phyloP scores from a whole-genome alignment of 30 jellyfish, hydroid and myxozoan species.

The Chrysaora quinquecirrha region DNA sequence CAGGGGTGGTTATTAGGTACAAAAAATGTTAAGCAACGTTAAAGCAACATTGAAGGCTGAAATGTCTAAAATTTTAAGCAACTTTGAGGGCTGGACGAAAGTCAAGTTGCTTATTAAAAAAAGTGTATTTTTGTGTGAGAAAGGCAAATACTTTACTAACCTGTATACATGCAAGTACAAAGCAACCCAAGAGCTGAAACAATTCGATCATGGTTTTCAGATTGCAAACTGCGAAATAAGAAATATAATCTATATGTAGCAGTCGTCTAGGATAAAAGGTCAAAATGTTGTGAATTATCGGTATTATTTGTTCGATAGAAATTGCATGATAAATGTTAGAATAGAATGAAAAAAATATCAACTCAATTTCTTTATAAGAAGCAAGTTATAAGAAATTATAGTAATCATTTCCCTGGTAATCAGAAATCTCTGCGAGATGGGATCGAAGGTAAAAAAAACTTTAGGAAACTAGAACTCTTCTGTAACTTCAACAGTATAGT shows the following conservation, averaged over 20 bases:
- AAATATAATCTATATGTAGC: not conserved
- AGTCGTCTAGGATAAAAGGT: not conserved
- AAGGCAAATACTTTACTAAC: conserved; percentile 34
- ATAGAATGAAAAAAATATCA: not conserved
- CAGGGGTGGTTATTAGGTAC: no score
- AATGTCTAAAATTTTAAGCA: no score
- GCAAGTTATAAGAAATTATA: not conserved
- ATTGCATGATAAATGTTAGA: not conserved
- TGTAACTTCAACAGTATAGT: no score
- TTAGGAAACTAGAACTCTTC: no score
- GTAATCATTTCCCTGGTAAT: no score
- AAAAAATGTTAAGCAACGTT: no score
- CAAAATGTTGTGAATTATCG: not conserved
- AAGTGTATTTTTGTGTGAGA: not conserved
- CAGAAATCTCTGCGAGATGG: no score
- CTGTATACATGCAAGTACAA: conserved; percentile 96
- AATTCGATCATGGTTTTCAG: conserved; percentile 77
- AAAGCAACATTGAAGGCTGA: no score
- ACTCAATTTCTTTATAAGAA: not conserved
- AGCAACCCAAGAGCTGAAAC: conserved; percentile 89
- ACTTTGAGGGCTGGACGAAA: no score
- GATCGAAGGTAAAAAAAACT: no score
- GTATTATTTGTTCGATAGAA: not conserved
- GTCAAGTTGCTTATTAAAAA: no score
- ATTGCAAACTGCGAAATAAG: conserved; percentile 56